Evolutionary conservation across 2,888 invertebrate species (phyloP).

Genomic region (Ypsolopha sequella): DNA sequence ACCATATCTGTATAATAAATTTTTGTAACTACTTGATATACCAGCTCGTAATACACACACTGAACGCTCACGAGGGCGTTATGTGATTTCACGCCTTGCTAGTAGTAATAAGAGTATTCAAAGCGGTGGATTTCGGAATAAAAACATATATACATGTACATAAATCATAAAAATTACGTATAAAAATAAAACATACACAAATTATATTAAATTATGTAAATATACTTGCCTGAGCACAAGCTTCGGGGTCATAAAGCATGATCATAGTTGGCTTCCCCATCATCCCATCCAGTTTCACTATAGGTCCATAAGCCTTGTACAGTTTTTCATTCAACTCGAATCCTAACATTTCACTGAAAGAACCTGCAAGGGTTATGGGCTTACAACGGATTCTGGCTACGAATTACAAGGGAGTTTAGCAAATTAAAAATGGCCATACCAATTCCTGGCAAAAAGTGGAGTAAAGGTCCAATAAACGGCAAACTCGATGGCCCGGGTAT

Average conservation of each 20-base stretch:
- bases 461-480: slow-evolving; percentile 31
- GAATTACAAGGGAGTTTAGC: too few relatives aligned
- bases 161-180: neutral
- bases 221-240: slow-evolving; percentile 14
- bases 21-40: too few relatives aligned
- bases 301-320: slow-evolving; percentile 15
- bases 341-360: neutral
- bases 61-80: too few relatives aligned
- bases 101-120: too few relatives aligned
- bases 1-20: too few relatives aligned
- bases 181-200: neutral
- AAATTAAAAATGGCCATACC: neutral
- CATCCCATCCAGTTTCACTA: slow-evolving; percentile 14
- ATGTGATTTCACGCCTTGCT: too few relatives aligned
- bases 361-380: neutral
- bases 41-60: too few relatives aligned
- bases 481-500: slow-evolving; percentile 41
- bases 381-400: neutral
- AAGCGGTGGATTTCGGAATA: too few relatives aligned
- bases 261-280: slow-evolving; percentile 12
- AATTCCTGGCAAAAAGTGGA: slow-evolving; percentile 15
- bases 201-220: neutral
- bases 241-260: slow-evolving; percentile 15
- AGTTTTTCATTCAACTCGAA: slow-evolving; percentile 8
- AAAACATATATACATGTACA: too few relatives aligned